Conservation (phyloP, 1,140 invertebrate genomes). For the Galendromus occidentalis region DNA sequence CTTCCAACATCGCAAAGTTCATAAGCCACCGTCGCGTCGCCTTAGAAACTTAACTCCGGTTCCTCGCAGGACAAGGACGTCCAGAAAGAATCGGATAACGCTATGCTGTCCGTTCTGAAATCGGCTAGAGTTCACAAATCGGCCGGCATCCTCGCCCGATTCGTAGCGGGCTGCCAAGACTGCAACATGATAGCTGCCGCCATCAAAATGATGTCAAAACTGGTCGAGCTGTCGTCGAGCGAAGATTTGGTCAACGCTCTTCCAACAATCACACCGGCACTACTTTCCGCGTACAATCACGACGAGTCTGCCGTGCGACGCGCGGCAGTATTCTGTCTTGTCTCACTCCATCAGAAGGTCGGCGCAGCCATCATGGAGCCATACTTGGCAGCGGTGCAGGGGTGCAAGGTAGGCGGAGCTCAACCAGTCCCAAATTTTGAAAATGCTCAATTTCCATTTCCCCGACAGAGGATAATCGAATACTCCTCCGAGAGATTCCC, state of each 20-base stretch:
- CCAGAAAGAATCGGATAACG: background rate
- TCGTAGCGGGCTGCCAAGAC: background rate
- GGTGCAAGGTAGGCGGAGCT: constrained; percentile 41
- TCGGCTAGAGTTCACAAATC: background rate
- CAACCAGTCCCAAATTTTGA: background rate
- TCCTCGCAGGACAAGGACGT: background rate
- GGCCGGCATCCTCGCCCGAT: background rate
- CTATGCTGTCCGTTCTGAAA: background rate
- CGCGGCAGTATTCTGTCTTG: constrained; percentile 84
- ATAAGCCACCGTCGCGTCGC: too few relatives aligned
- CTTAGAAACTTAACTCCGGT: background rate
- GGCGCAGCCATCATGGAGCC: constrained; percentile 58
- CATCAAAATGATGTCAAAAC: background rate
- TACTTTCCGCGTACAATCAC: constrained; percentile 48
- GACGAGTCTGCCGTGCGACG: constrained; percentile 70
- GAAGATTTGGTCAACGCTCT: background rate
- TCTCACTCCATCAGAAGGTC: constrained; percentile 54
- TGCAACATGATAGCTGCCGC: background rate
- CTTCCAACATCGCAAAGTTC: too few relatives aligned
- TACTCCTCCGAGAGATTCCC: background rate
- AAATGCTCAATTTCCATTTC: background rate
- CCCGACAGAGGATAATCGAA: background rate
- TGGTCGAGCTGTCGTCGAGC: background rate
- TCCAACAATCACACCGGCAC: background rate
- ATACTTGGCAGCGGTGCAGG: constrained; percentile 50